These are phyloP conservation scores for Colossoma macropomum DNA, from an alignment of 2,113 vertebrate genomes.

Conservation along the genomic window DNA sequence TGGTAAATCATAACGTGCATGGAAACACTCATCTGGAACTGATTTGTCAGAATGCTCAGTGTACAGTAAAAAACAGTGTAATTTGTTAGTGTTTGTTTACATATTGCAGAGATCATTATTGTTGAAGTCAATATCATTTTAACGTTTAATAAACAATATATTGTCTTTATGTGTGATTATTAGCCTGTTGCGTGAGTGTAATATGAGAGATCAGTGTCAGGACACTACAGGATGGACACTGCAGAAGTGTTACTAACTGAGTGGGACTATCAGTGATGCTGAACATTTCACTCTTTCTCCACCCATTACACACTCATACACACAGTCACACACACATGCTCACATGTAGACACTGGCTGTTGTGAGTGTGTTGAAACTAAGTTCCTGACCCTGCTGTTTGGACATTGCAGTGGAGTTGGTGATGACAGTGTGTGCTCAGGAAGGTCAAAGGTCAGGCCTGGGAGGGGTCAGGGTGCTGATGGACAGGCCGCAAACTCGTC, in stretches of 20 bases:
- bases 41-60: not conserved
- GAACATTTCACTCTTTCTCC: slow-evolving; percentile 1
- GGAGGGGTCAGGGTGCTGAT: slow-evolving; percentile 61
- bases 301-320: slow-evolving; percentile 14
- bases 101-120: too few relatives aligned
- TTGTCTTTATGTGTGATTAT: not conserved
- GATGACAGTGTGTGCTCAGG: slow-evolving; percentile 77
- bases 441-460: slow-evolving; percentile 69
- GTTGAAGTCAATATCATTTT: too few relatives aligned
- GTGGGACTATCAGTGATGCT: slow-evolving; percentile 36
- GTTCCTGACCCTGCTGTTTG: slow-evolving; percentile 69
- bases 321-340: slow-evolving; percentile 11
- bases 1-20: too few relatives aligned
- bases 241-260: slow-evolving; percentile 7
- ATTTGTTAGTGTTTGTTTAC: too few relatives aligned
- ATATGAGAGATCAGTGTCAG: not conserved
- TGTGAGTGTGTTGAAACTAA: slow-evolving; percentile 50
- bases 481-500: slow-evolving; percentile 66
- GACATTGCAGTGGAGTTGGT: slow-evolving; percentile 66
- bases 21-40: not conserved
- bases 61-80: too few relatives aligned
- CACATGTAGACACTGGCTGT: slow-evolving; percentile 15
- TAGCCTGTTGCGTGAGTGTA: not conserved
- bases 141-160: not conserved
- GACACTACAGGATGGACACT: not conserved